phyloP scores from a whole-genome alignment of 92 coral and sea anemone genomes.

The Porites rus region DNA sequence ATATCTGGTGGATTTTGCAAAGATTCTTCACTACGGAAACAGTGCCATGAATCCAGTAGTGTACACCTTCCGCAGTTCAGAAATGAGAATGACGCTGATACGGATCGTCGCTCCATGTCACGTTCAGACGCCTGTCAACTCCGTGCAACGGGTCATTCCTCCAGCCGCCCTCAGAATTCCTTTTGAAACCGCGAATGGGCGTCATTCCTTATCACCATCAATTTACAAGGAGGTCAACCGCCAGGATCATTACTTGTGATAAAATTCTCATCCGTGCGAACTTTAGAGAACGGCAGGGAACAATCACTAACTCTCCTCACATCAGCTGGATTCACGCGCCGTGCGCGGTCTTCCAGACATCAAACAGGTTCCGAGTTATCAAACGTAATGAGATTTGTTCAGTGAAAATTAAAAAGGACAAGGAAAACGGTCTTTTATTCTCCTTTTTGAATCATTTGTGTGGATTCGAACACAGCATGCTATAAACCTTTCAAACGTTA shows the following conservation, averaged over 20 bases:
- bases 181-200: not conserved
- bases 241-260: not conserved
- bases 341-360: no score
- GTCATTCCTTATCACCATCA: not conserved
- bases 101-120: conserved; percentile 15
- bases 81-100: conserved; percentile 40
- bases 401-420: no score
- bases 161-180: not conserved
- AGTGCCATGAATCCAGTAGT: conserved; percentile 69
- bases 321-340: no score
- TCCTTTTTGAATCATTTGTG: no score
- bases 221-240: not conserved
- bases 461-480: no score
- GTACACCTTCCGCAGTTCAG: conserved; percentile 54
- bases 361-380: no score
- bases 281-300: not conserved
- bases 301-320: not conserved
- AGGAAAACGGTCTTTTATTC: no score
- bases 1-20: conserved; percentile 58
- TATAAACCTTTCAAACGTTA: no score
- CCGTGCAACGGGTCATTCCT: not conserved
- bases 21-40: conserved; percentile 70
- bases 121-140: not conserved
- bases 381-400: no score
- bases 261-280: not conserved